Conservation (phyloP, 2,888 invertebrate genomes). For the Agonopterix arenella region DNA sequence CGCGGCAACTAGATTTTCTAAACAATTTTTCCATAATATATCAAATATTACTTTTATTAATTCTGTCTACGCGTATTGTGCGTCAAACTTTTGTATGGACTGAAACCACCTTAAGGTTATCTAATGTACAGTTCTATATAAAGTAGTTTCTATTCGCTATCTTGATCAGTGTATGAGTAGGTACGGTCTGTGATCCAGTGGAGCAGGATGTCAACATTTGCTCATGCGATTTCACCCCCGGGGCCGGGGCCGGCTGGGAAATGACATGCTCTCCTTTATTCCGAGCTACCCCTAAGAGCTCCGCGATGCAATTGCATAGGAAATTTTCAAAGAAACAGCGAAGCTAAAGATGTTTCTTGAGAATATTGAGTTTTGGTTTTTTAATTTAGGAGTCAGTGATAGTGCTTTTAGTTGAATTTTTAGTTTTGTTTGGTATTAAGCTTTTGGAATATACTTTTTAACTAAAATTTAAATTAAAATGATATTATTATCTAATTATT, state of each 20-base stretch:
- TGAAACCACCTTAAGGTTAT: too few species aligned
- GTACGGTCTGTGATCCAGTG: conserved; percentile 26
- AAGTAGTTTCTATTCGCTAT: too few species aligned
- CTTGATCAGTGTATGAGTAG: conserved; percentile 2
- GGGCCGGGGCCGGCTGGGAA: conserved; percentile 37
- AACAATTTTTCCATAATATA: too few species aligned
- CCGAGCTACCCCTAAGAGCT: conserved; percentile 31
- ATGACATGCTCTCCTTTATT: conserved; percentile 55
- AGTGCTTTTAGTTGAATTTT: neutral
- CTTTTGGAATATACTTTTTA: too few species aligned
- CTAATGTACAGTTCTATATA: too few species aligned
- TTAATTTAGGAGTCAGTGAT: neutral
- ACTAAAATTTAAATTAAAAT: too few species aligned
- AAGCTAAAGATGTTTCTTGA: conserved; percentile 9
- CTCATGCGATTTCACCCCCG: conserved; percentile 48
- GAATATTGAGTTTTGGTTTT: conserved; percentile 1
- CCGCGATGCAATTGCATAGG: conserved; percentile 43
- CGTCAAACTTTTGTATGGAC: too few species aligned
- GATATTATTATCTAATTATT: too few species aligned
- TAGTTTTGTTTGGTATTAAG: neutral
- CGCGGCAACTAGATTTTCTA: too few species aligned
- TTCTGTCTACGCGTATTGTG: too few species aligned
- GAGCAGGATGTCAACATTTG: conserved; percentile 65
- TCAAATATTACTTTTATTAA: too few species aligned
- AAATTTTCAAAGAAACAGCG: conserved; percentile 36